Conservation (phyloP, 2,888 invertebrate species). For the Gari tellinella region DNA sequence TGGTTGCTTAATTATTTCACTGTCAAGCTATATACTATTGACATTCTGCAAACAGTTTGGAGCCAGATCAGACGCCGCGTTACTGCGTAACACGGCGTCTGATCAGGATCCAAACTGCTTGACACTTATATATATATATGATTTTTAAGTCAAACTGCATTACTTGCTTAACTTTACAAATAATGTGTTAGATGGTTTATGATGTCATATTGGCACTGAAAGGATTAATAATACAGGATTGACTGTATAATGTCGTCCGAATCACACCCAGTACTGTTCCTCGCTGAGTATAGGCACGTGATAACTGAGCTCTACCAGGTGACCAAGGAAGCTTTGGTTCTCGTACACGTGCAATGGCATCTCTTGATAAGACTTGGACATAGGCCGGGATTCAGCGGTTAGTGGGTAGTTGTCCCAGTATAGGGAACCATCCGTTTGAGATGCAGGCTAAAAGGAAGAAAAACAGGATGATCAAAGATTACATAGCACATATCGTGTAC, state of each 20-base stretch:
- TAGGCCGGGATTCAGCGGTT: conserved; percentile 17
- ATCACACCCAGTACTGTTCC: conserved; percentile 71
- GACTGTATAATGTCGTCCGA: neutral
- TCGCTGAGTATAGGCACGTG: conserved; percentile 64
- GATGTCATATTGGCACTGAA: no score
- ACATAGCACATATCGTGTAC: neutral
- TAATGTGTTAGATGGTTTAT: no score
- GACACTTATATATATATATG: no score
- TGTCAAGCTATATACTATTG: no score
- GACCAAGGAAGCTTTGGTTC: conserved; percentile 27
- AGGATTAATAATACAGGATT: no score
- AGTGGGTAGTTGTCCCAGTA: conserved; percentile 63
- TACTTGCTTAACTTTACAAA: no score
- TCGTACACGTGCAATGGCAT: conserved; percentile 53
- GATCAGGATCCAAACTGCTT: no score
- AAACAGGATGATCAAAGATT: neutral
- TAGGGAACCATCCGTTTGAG: conserved; percentile 46
- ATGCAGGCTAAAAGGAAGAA: conserved; percentile 29
- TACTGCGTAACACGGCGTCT: no score
- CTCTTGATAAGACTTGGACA: conserved; percentile 30
- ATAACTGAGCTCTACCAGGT: conserved; percentile 32
- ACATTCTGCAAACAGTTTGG: no score
- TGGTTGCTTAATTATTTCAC: no score
- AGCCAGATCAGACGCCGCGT: no score
- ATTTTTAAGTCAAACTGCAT: no score